Evolutionary conservation across 1,140 invertebrate genomes (phyloP), one percentile per base, ranked within the genome.

Genomic region (Ostrea denselamellosa): DNA sequence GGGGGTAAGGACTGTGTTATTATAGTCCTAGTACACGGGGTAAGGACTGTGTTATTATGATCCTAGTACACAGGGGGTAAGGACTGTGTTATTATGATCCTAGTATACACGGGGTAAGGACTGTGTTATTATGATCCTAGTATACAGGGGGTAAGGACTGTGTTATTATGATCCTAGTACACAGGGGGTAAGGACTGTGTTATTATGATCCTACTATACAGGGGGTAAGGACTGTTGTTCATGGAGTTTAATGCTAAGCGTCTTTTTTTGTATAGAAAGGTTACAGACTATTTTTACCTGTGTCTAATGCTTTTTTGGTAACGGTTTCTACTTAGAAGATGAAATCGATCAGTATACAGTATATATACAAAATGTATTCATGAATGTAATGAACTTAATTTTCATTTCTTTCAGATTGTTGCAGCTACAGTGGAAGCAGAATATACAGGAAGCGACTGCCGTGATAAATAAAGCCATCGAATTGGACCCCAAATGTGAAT

Each of bases 401-500:
- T 9, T 62, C 14, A 12, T 87, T 82, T 90, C 62, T 90, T 91
- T 53, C 92, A 96, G 95, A 82, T 95, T 99, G 71, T 95, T 98
- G 89, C 95, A 97, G 87, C 94, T 99, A 68, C 97, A 98, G 93
- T 98, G 97, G 96, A 96, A 94, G 96, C 96, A 93, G 96, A 94
- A 98, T 94, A 96, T 98, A 81, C 96, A 97, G n/a, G 96, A 97
- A 92, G 97, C 97, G 53, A 95, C 97, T 0, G 95, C 96, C 87
- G 95, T 97, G 54, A 97, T 99, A 54, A 96, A 97, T 65, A 96
- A 97, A 95, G 98, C 97, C 4, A 96, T 99, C 87, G 96, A 97
- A 93, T 95, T 98, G 88, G 98, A 99, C 95, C 96, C 97, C 44
- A 98, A 97, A 94, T 99, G 98, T 96, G 97, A 98, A 95, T 97